Conservation (phyloP, 1,140 invertebrate species). For the Euwallacea fornicatus region DNA sequence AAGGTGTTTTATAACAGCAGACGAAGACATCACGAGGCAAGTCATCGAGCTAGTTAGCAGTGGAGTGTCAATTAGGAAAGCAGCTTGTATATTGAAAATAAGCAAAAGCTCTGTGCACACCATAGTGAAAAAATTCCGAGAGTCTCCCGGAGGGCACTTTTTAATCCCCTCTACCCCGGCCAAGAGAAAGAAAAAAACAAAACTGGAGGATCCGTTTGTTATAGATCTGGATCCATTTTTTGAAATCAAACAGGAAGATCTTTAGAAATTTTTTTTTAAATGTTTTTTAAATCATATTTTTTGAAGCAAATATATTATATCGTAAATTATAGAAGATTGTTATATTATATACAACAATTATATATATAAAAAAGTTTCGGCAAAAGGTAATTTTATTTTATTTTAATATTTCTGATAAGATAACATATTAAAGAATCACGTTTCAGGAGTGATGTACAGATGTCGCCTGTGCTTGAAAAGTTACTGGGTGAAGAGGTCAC, state of each 20-base stretch:
- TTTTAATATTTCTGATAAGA: too few relatives aligned
- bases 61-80: conserved; percentile 24
- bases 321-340: neutral
- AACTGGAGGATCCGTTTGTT: neutral
- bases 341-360: too few relatives aligned
- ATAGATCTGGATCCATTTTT: conserved; percentile 19
- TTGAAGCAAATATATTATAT: neutral
- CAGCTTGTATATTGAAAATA: conserved; percentile 24
- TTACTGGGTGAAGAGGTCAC: conserved; percentile 55
- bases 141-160: conserved; percentile 4
- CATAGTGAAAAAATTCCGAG: conserved; percentile 22
- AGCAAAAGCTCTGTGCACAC: conserved; percentile 30
- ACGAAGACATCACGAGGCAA: conserved; percentile 9
- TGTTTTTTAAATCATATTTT: too few relatives aligned
- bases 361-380: too few relatives aligned
- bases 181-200: conserved; percentile 7
- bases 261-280: too few relatives aligned
- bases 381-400: too few relatives aligned
- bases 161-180: neutral
- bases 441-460: conserved; percentile 10
- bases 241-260: neutral
- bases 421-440: too few relatives aligned
- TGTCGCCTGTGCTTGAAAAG: conserved; percentile 33
- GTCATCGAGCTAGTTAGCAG: conserved; percentile 13
- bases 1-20: conserved; percentile 22